Conservation (phyloP, 2,888 invertebrate genomes). For the Cyrtodaria siliqua region DNA sequence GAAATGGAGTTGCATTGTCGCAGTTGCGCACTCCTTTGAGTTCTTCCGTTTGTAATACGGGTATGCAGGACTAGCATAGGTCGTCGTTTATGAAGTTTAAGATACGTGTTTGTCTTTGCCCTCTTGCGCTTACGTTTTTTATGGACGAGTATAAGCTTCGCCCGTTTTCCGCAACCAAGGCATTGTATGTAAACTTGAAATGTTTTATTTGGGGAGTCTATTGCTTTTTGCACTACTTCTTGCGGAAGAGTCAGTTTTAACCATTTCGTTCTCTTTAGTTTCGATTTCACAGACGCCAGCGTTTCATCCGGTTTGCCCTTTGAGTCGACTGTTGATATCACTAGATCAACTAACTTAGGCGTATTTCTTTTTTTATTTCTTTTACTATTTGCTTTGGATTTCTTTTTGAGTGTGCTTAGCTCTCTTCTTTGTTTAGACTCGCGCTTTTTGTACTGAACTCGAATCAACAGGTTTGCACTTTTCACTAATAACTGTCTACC, state of each 20-base stretch:
- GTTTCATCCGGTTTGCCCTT: constrained; percentile 32
- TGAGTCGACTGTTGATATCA: constrained; percentile 34
- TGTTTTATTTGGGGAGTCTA: constrained; percentile 39
- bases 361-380: constrained; percentile 1
- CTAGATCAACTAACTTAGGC: constrained; percentile 9
- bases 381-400: constrained; percentile 2
- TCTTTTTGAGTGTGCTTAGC: constrained; percentile 10
- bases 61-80: constrained; percentile 5
- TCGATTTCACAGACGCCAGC: constrained; percentile 42
- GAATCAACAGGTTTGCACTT: constrained; percentile 62
- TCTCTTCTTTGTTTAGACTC: constrained; percentile 4
- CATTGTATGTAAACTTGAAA: constrained; percentile 47
- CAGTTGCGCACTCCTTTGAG: no score
- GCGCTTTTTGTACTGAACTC: constrained; percentile 55
- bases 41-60: no score
- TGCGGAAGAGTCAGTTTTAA: constrained; percentile 50
- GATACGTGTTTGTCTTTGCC: not conserved
- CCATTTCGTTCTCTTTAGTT: constrained; percentile 53
- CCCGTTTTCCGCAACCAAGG: constrained; percentile 47
- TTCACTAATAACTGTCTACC: constrained; percentile 54
- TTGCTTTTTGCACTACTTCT: constrained; percentile 39
- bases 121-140: constrained; percentile 32
- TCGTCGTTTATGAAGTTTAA: constrained; percentile 14
- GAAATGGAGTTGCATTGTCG: no score
- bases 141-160: constrained; percentile 44